phyloP scores from a whole-genome alignment of 2,113 vertebrate genomes.

The Romanogobio albipinnatus region DNA sequence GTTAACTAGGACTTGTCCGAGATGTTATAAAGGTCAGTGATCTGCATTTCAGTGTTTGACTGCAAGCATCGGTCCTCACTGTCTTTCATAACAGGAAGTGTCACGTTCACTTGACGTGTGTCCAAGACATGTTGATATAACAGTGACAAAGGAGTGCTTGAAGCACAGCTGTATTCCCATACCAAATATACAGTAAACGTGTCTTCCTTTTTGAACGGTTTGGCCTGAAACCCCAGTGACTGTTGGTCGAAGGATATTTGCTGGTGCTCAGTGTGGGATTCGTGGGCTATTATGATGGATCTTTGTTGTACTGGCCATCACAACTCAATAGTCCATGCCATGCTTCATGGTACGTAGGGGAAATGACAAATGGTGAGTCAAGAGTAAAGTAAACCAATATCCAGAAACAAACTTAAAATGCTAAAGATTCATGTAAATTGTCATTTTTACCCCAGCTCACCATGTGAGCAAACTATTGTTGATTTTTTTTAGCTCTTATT shows the following conservation, averaged over 20 bases:
- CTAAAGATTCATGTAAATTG: not conserved
- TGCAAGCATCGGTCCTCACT: not conserved
- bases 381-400: not conserved
- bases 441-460: not conserved
- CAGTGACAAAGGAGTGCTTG: not conserved
- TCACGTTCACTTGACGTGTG: not conserved
- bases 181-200: constrained; percentile 7
- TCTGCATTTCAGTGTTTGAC: not conserved
- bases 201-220: constrained; percentile 3
- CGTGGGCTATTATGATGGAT: not conserved
- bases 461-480: not conserved
- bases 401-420: not conserved
- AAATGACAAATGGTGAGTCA: not conserved
- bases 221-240: not conserved
- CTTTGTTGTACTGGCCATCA: not conserved
- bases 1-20: not conserved
- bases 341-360: not conserved
- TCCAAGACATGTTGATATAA: constrained; percentile 7
- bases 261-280: not conserved
- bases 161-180: not conserved
- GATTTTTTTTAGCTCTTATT: not conserved
- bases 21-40: not conserved
- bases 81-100: constrained; percentile 25
- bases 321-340: not conserved
- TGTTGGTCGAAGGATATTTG: constrained; percentile 16